These are phyloP conservation scores for Chloromyia formosa DNA, from an alignment of 2,888 invertebrate species.

Conservation along the genomic window DNA sequence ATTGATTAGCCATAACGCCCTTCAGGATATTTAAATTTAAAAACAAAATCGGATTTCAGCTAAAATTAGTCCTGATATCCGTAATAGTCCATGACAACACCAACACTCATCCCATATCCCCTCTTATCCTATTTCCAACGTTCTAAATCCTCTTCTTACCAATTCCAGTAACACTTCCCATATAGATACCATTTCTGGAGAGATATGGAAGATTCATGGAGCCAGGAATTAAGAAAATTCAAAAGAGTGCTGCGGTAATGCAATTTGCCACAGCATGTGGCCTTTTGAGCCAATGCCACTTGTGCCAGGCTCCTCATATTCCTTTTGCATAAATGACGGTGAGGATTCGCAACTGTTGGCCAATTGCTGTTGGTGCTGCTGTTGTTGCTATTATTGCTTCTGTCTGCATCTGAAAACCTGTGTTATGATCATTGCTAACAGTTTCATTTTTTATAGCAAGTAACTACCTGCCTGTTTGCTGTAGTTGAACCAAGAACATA, in stretches of 20 bases:
- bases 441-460: constrained; percentile 38
- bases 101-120: too few relatives aligned
- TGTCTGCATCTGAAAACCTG: constrained; percentile 34
- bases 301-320: neutral
- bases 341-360: neutral
- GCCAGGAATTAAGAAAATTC: constrained; percentile 1
- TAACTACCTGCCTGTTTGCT: neutral
- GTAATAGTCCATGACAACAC: too few relatives aligned
- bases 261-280: constrained; percentile 43
- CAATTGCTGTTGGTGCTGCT: constrained; percentile 24
- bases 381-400: constrained; percentile 32
- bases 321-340: neutral
- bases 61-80: too few relatives aligned
- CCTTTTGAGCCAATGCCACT: constrained; percentile 4
- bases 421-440: constrained; percentile 43
- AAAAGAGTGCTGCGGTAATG: constrained; percentile 30
- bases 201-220: constrained; percentile 25
- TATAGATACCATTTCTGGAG: neutral
- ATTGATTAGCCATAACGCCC: too few relatives aligned
- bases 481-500: neutral
- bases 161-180: neutral
- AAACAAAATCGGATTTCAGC: too few relatives aligned
- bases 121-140: too few relatives aligned
- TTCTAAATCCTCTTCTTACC: too few relatives aligned
- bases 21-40: too few relatives aligned